Base-by-base conservation (phyloP, 2,797 vertebrate genomes). In the Pseudochirops corinnae region DNA sequence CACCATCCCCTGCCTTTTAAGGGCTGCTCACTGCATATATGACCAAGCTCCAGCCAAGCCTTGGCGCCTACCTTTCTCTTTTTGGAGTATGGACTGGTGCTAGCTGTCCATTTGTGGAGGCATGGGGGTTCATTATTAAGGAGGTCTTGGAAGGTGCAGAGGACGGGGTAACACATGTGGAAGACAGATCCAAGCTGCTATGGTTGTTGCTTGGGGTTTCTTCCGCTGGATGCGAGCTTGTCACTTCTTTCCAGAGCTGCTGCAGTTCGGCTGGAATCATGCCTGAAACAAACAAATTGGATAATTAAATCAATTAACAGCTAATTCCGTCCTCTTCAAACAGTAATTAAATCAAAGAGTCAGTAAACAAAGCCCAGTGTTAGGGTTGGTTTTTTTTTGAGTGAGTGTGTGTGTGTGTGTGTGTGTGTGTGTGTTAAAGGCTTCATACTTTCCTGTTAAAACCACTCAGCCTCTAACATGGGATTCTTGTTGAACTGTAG, bases 211-310 rank as follows among this genome's bases (percentile, higher is more conserved):
- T 99, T 97, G 98, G 98, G 98, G 98, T 98, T 98, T 99, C 99
- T 98, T 99, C 99, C 95, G 99, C 99, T 96, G 99, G 98, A 95
- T 99, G 99, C 67, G 98, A 98, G 94, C 99, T 99, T 95, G 99
- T 99, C 98, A 99, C 99, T 99, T 99, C 99, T 98, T 99, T 99
- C 99, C 99, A 99, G 98, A 99, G 99, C 99, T 99, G 99, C 99
- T 99, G 99, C 98, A 99, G 99, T 99, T 99, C 99, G 94, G 99
- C 98, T 99, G 99, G 99, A 99, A 99, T 99, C 99, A 99, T 99
- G 99, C 99, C 99, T 99, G 99, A 99, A 99, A 99, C 99, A 99
- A 99, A 99, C 99, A 99, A 99, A 99, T 99, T 99, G 99, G 99
- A 99, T 99, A 99, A 99, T 99, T 99, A 99, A 99, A 99, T 99